Evolutionary conservation across 2,113 vertebrate genomes (phyloP).

Genomic region (Cyanistes caeruleus): DNA sequence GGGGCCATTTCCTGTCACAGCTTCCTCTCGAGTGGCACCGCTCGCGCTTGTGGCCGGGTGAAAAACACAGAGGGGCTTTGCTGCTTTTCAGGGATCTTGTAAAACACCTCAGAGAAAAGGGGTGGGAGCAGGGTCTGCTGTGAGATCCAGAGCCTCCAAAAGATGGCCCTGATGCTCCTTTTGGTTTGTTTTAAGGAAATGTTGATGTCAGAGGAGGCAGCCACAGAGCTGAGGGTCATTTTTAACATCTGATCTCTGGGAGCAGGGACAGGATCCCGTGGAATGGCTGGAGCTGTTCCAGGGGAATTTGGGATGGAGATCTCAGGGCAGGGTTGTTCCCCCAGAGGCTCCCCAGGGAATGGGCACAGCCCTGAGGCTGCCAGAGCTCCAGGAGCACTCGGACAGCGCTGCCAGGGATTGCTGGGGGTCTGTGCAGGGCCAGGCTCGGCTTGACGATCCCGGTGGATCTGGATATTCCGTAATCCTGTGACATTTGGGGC

Average conservation of each 20-base stretch:
- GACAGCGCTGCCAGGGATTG: background rate
- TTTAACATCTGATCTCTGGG: background rate
- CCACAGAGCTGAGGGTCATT: background rate
- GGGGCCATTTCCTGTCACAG: background rate
- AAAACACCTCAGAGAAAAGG: rapidly evolving
- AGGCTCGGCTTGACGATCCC: background rate
- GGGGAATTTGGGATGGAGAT: background rate
- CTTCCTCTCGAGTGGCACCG: background rate
- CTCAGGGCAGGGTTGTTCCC: background rate
- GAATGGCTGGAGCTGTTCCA: background rate
- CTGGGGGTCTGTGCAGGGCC: background rate
- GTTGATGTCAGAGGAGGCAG: background rate
- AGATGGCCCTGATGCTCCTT: rapidly evolving
- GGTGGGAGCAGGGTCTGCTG: rapidly evolving
- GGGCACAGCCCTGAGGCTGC: background rate
- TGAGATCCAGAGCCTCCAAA: background rate
- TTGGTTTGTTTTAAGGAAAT: background rate
- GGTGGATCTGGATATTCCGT: background rate
- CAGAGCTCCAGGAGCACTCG: background rate
- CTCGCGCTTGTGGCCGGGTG: rapidly evolving
- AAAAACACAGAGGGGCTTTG: rapidly evolving
- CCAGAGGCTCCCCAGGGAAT: background rate
- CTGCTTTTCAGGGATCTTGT: background rate
- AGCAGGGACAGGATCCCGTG: background rate
- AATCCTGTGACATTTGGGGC: rapidly evolving